A percentile compares a stretch with the other conserved stretches of the same genome.
Conservation (phyloP, 2,888 invertebrate genomes). For the Epistrophella euchroma region DNA sequence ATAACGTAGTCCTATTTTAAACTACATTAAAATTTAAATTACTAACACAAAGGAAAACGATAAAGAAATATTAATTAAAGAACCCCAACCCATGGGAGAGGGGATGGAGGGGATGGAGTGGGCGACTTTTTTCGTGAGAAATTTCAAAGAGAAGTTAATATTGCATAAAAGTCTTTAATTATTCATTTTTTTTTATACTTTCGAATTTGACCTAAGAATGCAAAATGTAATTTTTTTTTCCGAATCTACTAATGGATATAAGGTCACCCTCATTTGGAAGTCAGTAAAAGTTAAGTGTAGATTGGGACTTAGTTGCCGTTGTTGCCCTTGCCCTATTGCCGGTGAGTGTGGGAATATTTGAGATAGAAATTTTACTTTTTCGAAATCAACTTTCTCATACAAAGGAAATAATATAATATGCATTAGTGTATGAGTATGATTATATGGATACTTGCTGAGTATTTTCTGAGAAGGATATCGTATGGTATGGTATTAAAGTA, state of each 20-base stretch:
- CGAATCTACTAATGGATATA: constrained; percentile 41
- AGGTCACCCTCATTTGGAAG: constrained; percentile 42
- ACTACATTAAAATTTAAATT: constrained; percentile 53
- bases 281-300: constrained; percentile 24
- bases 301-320: no score
- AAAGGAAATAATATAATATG: background rate
- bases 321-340: no score
- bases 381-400: background rate
- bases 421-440: no score
- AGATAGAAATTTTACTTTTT: constrained; percentile 7
- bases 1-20: constrained; percentile 50
- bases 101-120: background rate
- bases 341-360: constrained; percentile 3
- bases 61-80: constrained; percentile 58
- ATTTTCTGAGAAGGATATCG: constrained; percentile 1
- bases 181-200: constrained; percentile 38
- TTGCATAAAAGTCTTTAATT: constrained; percentile 45
- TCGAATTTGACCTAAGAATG: constrained; percentile 38
- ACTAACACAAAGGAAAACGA: constrained; percentile 51
- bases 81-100: constrained; percentile 31
- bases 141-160: constrained; percentile 50
- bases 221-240: constrained; percentile 20
- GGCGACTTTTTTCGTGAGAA: constrained; percentile 8
- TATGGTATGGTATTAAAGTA: background rate
- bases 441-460: background rate